Evolutionary conservation across 2,888 invertebrate genomes (phyloP).

Genomic region (Therioaphis trifolii): DNA sequence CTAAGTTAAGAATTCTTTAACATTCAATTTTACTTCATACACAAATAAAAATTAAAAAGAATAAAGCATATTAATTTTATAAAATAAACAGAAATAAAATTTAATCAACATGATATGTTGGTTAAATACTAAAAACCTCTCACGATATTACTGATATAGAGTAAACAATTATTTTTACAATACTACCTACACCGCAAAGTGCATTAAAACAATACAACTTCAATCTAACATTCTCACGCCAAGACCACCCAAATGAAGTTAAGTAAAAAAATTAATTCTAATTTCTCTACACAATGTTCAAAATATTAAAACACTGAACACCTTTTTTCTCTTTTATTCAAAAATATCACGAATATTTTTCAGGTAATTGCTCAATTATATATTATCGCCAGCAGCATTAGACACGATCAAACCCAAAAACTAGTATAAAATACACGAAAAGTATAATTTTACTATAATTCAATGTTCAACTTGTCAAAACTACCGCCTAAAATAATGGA

Average conservation of each 20-base stretch:
- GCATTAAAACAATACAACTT: neutral
- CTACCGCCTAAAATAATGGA: neutral
- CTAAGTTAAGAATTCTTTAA: neutral
- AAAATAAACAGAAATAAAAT: no score
- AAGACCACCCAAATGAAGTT: slow-evolving; percentile 47
- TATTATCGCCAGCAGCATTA: slow-evolving; percentile 17
- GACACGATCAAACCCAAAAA: slow-evolving; percentile 19
- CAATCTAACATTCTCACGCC: slow-evolving; percentile 32
- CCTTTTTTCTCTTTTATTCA: neutral
- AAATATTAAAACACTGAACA: slow-evolving; percentile 45
- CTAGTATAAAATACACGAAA: slow-evolving; percentile 14
- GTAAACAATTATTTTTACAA: slow-evolving; percentile 36
- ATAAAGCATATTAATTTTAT: no score
- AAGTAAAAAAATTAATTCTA: no score
- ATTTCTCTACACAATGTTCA: slow-evolving; percentile 25
- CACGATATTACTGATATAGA: neutral
- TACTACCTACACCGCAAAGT: neutral
- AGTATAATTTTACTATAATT: slow-evolving; percentile 50
- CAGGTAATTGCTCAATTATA: slow-evolving; percentile 45
- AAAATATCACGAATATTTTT: slow-evolving; percentile 31
- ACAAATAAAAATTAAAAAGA: neutral
- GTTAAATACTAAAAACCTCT: no score
- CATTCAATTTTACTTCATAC: neutral
- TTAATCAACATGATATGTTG: no score
- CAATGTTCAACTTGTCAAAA: slow-evolving; percentile 36